Percentiles rank a stretch among this genome's conserved stretches.
Conservation (phyloP, 2,113 vertebrate species). For the Chaetodon trifascialis region DNA sequence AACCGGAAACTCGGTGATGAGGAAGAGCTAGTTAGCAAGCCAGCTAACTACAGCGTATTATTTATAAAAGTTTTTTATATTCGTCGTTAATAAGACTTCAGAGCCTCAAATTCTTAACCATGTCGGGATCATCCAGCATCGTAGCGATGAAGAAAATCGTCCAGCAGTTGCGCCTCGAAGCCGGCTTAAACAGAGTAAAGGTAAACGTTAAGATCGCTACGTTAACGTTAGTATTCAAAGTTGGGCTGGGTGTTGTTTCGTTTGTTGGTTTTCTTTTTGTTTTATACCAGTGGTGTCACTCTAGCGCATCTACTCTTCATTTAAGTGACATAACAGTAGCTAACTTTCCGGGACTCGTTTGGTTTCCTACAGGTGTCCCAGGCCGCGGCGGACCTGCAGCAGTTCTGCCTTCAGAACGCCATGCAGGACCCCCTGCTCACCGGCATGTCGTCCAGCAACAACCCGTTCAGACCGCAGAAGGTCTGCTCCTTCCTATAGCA, state of each 20-base stretch:
- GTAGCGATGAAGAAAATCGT: constrained; percentile 93
- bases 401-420: constrained; percentile 96
- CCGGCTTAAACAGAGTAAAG: constrained; percentile 92
- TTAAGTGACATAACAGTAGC: neutral
- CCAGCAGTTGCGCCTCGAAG: constrained; percentile 92
- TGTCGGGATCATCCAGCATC: constrained; percentile 91
- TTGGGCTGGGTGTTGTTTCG: constrained; percentile 40
- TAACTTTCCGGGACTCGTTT: neutral
- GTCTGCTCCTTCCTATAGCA: constrained; percentile 95
- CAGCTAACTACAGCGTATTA: neutral
- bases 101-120: constrained; percentile 41
- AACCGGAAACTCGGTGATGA: constrained; percentile 66
- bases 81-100: neutral
- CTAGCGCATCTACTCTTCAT: accelerated
- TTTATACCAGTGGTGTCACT: no score
- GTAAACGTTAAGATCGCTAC: constrained; percentile 63
- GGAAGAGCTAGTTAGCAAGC: constrained; percentile 36
- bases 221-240: neutral
- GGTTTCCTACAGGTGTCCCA: constrained; percentile 90
- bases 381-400: constrained; percentile 95
- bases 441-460: constrained; percentile 94
- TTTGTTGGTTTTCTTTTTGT: neutral
- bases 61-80: constrained; percentile 7
- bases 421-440: constrained; percentile 96
- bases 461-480: constrained; percentile 97